Percentiles rank a stretch among this genome's conserved stretches.
Evolutionary conservation across 2,888 invertebrate species (phyloP).

Genomic region (Dendrolimus pini): DNA sequence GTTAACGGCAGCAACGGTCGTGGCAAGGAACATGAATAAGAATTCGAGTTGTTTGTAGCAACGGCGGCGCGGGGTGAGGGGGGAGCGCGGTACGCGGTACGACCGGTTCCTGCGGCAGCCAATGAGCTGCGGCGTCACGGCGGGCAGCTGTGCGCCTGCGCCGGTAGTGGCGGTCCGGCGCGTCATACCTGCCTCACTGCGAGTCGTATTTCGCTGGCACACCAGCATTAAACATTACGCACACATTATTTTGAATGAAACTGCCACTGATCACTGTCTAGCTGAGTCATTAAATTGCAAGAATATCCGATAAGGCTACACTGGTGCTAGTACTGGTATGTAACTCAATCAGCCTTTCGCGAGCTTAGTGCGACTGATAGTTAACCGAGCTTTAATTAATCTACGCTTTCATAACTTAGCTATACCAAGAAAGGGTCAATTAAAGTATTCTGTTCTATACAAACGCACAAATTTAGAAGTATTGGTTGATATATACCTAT

Average conservation of each 20-base stretch:
- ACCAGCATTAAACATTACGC: constrained; percentile 29
- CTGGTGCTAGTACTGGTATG: constrained; percentile 5
- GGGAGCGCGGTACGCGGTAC: constrained; percentile 35
- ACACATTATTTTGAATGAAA: constrained; percentile 58
- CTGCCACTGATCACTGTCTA: constrained; percentile 37
- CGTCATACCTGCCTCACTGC: constrained; percentile 52
- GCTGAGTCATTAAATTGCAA: constrained; percentile 43
- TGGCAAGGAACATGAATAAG: constrained; percentile 70
- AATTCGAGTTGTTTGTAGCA: constrained; percentile 66
- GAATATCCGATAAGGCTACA: constrained; percentile 25
- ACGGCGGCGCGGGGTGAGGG: constrained; percentile 28
- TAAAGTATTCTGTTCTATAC: no score
- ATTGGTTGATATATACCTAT: no score
- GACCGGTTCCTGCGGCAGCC: constrained; percentile 64
- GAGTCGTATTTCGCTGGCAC: constrained; percentile 49
- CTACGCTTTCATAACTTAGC: no score
- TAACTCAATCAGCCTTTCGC: constrained; percentile 17
- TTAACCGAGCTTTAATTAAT: no score
- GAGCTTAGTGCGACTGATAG: constrained; percentile 4
- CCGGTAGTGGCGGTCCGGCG: constrained; percentile 19
- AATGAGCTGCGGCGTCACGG: constrained; percentile 55
- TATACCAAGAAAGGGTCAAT: no score
- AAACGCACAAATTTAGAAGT: no score
- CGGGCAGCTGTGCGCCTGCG: constrained; percentile 61
- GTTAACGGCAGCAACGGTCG: constrained; percentile 68